Evolutionary conservation across 1,140 invertebrate genomes (phyloP).

Genomic region (Adoxophyes honmai): DNA sequence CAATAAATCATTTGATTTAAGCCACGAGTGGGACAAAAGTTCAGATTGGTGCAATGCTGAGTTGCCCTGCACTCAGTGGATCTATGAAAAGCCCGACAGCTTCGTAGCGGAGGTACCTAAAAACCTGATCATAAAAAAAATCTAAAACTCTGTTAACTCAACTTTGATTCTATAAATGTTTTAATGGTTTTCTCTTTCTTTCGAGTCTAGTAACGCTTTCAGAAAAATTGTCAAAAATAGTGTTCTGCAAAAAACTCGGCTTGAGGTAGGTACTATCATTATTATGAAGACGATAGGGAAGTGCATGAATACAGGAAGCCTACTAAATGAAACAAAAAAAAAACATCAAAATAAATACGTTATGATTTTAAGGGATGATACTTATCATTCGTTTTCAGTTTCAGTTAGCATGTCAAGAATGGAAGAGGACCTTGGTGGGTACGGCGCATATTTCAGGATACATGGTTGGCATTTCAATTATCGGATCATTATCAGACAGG

Average conservation of each 20-base stretch:
- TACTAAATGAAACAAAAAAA: too few relatives aligned
- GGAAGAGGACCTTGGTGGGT: constrained; percentile 81
- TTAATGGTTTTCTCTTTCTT: not conserved
- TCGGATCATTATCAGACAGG: constrained; percentile 56
- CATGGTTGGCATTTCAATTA: constrained; percentile 48
- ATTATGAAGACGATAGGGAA: too few relatives aligned
- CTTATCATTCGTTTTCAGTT: constrained; percentile 17
- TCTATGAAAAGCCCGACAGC: constrained; percentile 39
- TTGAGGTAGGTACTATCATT: too few relatives aligned
- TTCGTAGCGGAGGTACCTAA: constrained; percentile 42
- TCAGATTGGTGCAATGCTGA: not conserved
- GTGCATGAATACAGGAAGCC: too few relatives aligned
- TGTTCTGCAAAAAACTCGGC: too few relatives aligned
- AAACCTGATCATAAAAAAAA: too few relatives aligned
- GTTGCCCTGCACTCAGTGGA: constrained; percentile 34
- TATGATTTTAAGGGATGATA: not conserved
- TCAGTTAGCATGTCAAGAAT: constrained; percentile 57
- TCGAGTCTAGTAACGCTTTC: too few relatives aligned
- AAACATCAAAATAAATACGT: too few relatives aligned
- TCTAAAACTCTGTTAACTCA: too few relatives aligned
- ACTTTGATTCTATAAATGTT: too few relatives aligned
- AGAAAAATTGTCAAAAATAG: too few relatives aligned
- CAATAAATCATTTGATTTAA: not conserved
- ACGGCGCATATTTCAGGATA: constrained; percentile 73
- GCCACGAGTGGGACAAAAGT: not conserved